Percentiles rank a stretch among this genome's conserved stretches.
Evolutionary conservation across 2,888 invertebrate genomes (phyloP).

Genomic region (Cylloceria caligata): DNA sequence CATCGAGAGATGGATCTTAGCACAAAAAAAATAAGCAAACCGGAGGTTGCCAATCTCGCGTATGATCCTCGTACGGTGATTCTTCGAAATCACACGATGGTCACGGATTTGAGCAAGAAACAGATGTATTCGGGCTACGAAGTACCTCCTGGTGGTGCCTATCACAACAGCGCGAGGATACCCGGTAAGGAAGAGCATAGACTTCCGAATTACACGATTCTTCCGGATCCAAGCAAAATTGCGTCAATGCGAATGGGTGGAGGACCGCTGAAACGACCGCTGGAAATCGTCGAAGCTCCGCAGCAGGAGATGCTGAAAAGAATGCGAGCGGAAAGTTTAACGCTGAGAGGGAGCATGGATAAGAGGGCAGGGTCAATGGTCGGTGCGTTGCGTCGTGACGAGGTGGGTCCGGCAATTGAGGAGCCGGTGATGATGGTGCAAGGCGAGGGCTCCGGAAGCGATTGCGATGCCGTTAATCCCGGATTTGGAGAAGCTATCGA

Average conservation of each 20-base stretch:
- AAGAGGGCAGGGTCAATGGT: slow-evolving; percentile 68
- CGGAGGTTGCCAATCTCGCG: slow-evolving; percentile 74
- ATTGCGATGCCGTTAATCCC: slow-evolving; percentile 86
- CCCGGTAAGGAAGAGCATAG: slow-evolving; percentile 79
- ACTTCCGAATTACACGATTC: slow-evolving; percentile 80
- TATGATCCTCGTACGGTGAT: slow-evolving; percentile 80
- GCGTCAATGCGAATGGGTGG: slow-evolving; percentile 78
- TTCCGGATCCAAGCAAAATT: slow-evolving; percentile 82
- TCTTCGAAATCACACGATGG: slow-evolving; percentile 81
- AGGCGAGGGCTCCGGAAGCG: slow-evolving; percentile 89
- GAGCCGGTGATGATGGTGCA: slow-evolving; percentile 90
- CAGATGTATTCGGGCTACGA: slow-evolving; percentile 80
- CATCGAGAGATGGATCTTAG: slow-evolving; percentile 83
- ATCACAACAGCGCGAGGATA: slow-evolving; percentile 75
- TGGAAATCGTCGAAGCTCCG: slow-evolving; percentile 75
- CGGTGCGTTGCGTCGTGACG: slow-evolving; percentile 77
- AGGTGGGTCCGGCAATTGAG: slow-evolving; percentile 88
- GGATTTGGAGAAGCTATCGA: slow-evolving; percentile 89
- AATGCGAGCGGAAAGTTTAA: slow-evolving; percentile 78
- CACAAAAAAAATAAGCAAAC: slow-evolving; percentile 77
- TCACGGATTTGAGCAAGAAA: slow-evolving; percentile 82
- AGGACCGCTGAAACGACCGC: slow-evolving; percentile 75
- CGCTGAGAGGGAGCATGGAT: slow-evolving; percentile 76
- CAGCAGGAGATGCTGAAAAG: slow-evolving; percentile 78
- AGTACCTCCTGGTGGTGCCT: slow-evolving; percentile 73